Evolutionary conservation across 2,888 invertebrate species (phyloP), one percentile per base, ranked within the genome.

Genomic region (Drosophila engyochracea): DNA sequence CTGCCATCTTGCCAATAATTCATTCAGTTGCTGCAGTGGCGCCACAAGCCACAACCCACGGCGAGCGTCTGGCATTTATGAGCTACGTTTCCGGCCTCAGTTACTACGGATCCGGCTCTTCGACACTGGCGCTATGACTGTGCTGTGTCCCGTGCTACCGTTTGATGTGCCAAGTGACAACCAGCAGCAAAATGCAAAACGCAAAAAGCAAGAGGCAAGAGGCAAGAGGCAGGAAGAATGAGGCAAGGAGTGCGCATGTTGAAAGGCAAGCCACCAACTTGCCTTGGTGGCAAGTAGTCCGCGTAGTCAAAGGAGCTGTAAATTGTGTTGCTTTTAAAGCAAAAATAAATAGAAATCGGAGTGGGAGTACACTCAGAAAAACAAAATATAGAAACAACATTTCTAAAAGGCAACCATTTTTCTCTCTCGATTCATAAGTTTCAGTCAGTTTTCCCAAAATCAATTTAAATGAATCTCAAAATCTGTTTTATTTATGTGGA

Each of bases 1-100:
- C 16, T 60, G 47, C 31, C 30, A 69, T 33, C 64, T 47, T 47
- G 72, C 53, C 76, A 70, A 74, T 80, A 80, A 77, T 80, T 80
- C 74, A 80, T 80, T 80, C 69, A 74, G 63, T 49, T 60, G 49
- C 66, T 58, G 60, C 63, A 61, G 35, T 51, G 44, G 57, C 41
- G 69, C 68, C 66, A 33, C 64, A 66, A 54, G 69, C 68, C 63
- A 33, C 69, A 66, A 54, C 28, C 52, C 31, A 30, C 62, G n/a
- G 39, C 47, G 30, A 28, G 52, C 39, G 33, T 19, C 53, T 70
- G 53, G 31, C 62, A 35, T 44, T 55, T 61, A 55, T 61, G 39
- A 60, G 60, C 61, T 33, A 31, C 19, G 66, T 30, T 49, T 70
- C 31, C 35, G 16, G 41, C 63, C 54, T 28, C 10, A 6, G 4